These are phyloP conservation scores for Elgaria multicarinata DNA, from an alignment of 2,113 vertebrate genomes.

Conservation along the genomic window DNA sequence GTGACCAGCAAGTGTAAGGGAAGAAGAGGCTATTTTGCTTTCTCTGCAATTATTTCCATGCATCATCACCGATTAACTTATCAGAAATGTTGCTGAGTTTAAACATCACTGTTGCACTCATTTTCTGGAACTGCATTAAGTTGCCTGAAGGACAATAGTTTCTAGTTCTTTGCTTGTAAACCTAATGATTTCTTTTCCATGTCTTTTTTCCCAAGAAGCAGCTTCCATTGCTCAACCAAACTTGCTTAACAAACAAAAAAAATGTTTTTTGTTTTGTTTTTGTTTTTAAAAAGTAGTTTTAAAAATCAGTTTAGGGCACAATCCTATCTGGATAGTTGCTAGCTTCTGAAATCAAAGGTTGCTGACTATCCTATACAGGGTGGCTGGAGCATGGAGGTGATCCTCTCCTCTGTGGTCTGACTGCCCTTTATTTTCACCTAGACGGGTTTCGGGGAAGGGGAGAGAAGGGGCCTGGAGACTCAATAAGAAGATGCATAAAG, in stretches of 20 bases:
- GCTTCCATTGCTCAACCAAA: neutral
- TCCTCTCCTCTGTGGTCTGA: too few relatives aligned
- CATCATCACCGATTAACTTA: constrained; percentile 60
- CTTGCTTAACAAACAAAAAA: neutral
- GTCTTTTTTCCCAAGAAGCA: neutral
- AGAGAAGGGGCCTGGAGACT: too few relatives aligned
- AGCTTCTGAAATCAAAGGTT: too few relatives aligned
- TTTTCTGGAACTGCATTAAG: constrained; percentile 30
- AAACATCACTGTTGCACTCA: constrained; percentile 46
- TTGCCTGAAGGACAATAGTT: neutral
- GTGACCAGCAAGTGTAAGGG: constrained; percentile 2
- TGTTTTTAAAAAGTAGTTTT: neutral
- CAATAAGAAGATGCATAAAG: too few relatives aligned
- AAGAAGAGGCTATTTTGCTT: constrained; percentile 56
- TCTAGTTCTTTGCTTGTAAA: neutral
- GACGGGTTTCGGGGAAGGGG: too few relatives aligned
- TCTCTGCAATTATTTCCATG: constrained; percentile 21
- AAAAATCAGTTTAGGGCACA: too few relatives aligned
- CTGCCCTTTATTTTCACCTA: too few relatives aligned
- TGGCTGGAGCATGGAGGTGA: too few relatives aligned
- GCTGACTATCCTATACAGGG: too few relatives aligned
- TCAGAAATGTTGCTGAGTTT: constrained; percentile 47
- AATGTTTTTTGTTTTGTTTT: too few relatives aligned
- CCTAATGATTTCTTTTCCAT: neutral
- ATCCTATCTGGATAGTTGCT: too few relatives aligned